Evolutionary conservation across 2,797 vertebrate species (phyloP).

Genomic region (Chaenodraco wilsoni): DNA sequence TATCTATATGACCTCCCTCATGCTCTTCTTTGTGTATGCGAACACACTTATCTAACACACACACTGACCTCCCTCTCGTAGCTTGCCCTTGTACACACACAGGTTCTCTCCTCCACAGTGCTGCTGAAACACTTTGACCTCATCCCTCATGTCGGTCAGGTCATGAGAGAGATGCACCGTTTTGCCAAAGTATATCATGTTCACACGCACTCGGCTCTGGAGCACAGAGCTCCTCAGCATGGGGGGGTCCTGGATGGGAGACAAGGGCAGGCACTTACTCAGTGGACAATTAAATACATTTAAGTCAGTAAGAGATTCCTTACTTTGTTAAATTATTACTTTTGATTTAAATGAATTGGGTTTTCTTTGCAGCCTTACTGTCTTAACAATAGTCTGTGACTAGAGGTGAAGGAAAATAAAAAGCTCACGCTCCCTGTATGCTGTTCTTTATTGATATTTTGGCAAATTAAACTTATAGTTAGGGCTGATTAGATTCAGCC

Average conservation of each 20-base stretch:
- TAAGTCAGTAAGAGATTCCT: neutral
- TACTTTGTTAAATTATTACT: neutral
- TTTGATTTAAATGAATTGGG: too few species aligned
- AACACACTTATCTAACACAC: neutral
- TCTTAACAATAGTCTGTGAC: neutral
- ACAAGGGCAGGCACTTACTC: constrained; percentile 9
- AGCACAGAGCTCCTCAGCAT: constrained; percentile 80
- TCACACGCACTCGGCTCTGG: constrained; percentile 86
- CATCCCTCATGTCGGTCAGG: constrained; percentile 84
- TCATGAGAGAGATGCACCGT: constrained; percentile 85
- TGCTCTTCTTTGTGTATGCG: neutral
- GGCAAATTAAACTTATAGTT: neutral
- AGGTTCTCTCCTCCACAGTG: constrained; percentile 97
- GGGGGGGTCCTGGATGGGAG: constrained; percentile 78
- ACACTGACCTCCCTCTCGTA: constrained; percentile 89
- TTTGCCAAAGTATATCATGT: constrained; percentile 92
- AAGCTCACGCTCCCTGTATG: neutral
- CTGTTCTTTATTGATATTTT: too few species aligned
- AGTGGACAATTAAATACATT: neutral
- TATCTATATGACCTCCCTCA: neutral
- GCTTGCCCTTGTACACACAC: constrained; percentile 91
- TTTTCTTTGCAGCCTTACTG: too few species aligned
- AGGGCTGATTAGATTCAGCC: too few species aligned
- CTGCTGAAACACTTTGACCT: constrained; percentile 93
- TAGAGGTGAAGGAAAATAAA: neutral